A percentile compares a stretch with the other conserved stretches of the same genome.
These are phyloP conservation scores for Drosophila pseudoananassae DNA, from an alignment of 1,140 invertebrate genomes.

Conservation along the genomic window DNA sequence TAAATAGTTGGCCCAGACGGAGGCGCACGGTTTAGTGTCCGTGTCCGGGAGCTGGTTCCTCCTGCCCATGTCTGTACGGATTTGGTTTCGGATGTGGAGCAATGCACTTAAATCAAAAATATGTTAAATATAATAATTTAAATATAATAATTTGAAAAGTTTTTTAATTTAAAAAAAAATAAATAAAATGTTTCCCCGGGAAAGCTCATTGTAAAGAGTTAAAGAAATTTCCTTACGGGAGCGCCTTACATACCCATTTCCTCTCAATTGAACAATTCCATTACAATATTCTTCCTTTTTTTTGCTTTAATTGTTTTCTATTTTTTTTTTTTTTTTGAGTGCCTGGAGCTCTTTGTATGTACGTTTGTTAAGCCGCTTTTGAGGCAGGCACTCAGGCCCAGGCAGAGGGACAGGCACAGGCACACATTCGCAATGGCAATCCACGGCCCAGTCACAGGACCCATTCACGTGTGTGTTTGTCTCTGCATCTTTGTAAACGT, in stretches of 20 bases:
- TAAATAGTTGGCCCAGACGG: slow-evolving; percentile 71
- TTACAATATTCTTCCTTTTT: too few species aligned
- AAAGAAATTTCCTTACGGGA: too few species aligned
- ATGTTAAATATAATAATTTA: too few species aligned
- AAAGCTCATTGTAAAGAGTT: too few species aligned
- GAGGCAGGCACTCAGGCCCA: slow-evolving; percentile 63
- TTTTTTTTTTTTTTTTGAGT: slow-evolving; percentile 5
- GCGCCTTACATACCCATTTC: too few species aligned
- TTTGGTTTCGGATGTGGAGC: neutral
- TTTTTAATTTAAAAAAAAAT: too few species aligned
- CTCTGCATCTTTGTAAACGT: slow-evolving; percentile 26
- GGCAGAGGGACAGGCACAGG: slow-evolving; percentile 13
- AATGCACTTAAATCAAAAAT: slow-evolving; percentile 1
- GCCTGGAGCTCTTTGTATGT: slow-evolving; percentile 16
- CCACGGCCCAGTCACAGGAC: slow-evolving; percentile 21
- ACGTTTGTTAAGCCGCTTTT: slow-evolving; percentile 71
- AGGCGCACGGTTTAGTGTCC: slow-evolving; percentile 16
- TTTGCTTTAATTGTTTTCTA: too few species aligned
- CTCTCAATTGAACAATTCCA: too few species aligned
- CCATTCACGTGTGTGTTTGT: slow-evolving; percentile 36
- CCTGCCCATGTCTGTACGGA: slow-evolving; percentile 12
- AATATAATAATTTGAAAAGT: too few species aligned
- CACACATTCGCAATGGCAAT: slow-evolving; percentile 8
- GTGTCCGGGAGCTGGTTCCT: slow-evolving; percentile 3
- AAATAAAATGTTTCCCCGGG: neutral